Conservation (phyloP, 2,113 vertebrate genomes). For the Progne subis region DNA sequence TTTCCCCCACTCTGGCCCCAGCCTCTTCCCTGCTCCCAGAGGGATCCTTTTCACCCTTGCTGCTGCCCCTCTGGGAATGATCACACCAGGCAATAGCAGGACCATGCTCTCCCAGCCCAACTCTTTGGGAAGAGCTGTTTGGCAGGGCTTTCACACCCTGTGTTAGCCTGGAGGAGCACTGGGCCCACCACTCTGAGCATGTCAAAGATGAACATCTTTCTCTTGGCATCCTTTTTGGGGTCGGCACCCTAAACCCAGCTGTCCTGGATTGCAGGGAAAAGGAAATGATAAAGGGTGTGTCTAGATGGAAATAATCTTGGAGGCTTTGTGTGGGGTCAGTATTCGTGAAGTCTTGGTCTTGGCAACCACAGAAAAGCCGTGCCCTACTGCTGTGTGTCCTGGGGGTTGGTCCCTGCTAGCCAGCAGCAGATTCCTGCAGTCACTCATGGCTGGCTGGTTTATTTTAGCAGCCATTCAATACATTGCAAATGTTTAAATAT, state of each 20-base stretch:
- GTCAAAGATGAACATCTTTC: background rate
- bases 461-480: slow-evolving; percentile 16
- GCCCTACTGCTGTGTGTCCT: background rate
- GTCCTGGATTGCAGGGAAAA: background rate
- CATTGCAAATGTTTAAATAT: background rate
- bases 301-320: background rate
- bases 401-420: background rate
- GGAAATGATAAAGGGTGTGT: background rate
- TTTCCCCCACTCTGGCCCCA: background rate
- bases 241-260: background rate
- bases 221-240: background rate
- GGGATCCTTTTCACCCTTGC: background rate
- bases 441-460: background rate
- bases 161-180: background rate
- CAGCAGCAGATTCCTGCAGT: background rate
- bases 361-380: background rate
- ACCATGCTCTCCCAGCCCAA: background rate
- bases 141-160: background rate
- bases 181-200: background rate
- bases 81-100: background rate
- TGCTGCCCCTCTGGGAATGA: background rate
- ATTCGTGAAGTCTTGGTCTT: background rate
- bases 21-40: background rate
- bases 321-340: background rate
- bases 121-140: background rate